Base-by-base conservation (phyloP, 2,797 vertebrate species). In the Mormyrops attenuatus region DNA sequence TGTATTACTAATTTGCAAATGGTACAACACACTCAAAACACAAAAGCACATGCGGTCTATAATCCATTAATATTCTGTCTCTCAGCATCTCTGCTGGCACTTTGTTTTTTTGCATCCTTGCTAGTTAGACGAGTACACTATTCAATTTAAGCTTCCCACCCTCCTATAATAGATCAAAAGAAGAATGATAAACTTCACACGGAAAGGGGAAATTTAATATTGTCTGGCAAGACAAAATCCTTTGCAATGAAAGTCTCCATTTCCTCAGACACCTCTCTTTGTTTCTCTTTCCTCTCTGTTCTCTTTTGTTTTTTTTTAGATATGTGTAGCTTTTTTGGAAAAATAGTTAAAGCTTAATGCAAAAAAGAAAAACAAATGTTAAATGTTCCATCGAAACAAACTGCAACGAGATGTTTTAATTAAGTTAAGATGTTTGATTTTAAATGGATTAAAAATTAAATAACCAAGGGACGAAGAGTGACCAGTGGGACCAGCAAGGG, bases 131-230 rank as follows among this genome's bases (percentile, higher is more conserved):
- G 8, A 87, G 52, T 87, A 60, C 20, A 57, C 86, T 44, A 41
- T 41, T 87, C 53, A 57, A 60, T 87, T 87, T 87, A 41, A 41
- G 60, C 30, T 60, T 44, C 34, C 86, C 86, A 38, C 34, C 86
- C 86, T 41, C 34, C 52, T 38, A 60, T 57, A 57, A 87, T n/a
- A 87, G 86, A 87, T 87, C 52, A 60, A 87, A 87, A 55, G 13
- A 57, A 60, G 13, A 38, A 63, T 8, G 53, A 13, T 87, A 34
- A 87, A 41, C 86, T 60, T 87, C 52, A 87, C 22, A 57, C 30
- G 20, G 34, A 53, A 87, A 22, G 34, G 30, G 53, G 86, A 44
- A 60, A 87, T 60, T 26, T 87, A 60, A 60, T 57, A 87, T 87
- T 44, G 52, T 87, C 52, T 44, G 53, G 30, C 53, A 44, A 17